Percentiles rank a stretch among this genome's conserved stretches.
Evolutionary conservation across 2,888 invertebrate species (phyloP).

Genomic region (Drosophila meridionalis): DNA sequence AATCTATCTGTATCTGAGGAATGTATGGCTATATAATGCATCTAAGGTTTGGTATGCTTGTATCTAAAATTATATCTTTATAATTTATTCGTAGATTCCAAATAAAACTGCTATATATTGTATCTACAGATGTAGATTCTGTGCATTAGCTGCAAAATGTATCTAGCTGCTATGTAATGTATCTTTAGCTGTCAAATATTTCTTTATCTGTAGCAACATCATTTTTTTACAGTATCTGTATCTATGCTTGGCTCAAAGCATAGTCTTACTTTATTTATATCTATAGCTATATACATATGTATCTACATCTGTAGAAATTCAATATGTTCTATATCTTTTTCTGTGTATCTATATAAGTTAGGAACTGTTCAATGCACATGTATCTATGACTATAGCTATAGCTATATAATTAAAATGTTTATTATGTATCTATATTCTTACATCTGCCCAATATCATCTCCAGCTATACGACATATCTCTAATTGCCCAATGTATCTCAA

Average conservation of each 20-base stretch:
- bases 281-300: neutral
- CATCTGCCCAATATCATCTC: neutral
- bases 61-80: too few relatives aligned
- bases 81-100: neutral
- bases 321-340: too few relatives aligned
- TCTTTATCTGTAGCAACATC: too few relatives aligned
- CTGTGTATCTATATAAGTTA: neutral
- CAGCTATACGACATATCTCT: neutral
- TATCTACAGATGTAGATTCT: too few relatives aligned
- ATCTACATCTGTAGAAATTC: neutral
- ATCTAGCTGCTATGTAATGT: too few relatives aligned
- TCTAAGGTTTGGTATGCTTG: too few relatives aligned
- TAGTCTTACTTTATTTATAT: too few relatives aligned
- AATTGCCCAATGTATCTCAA: constrained; percentile 4
- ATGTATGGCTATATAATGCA: too few relatives aligned
- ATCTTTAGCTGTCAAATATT: too few relatives aligned
- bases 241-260: too few relatives aligned
- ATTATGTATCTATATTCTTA: neutral
- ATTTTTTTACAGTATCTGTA: neutral
- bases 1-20: too few relatives aligned
- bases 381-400: neutral
- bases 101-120: neutral
- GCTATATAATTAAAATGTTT: neutral
- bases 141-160: too few relatives aligned
- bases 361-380: neutral